These are phyloP conservation scores for Salvelinus fontinalis DNA, from an alignment of 2,113 vertebrate genomes.

Conservation along the genomic window DNA sequence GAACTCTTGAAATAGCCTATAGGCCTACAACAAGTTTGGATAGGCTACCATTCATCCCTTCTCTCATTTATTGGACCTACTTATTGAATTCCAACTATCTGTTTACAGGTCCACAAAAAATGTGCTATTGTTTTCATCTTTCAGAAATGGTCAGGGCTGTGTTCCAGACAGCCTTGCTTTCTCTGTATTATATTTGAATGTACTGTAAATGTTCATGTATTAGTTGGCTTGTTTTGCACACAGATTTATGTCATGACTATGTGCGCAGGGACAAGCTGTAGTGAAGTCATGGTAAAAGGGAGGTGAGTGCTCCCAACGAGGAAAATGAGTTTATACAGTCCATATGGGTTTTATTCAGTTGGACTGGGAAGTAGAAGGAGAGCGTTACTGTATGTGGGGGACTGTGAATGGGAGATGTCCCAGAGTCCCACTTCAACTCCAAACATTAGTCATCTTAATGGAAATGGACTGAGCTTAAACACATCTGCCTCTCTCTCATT, in stretches of 20 bases:
- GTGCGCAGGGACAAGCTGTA: constrained; percentile 32
- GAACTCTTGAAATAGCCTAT: too few relatives aligned
- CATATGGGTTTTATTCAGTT: constrained; percentile 53
- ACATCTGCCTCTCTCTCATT: constrained; percentile 17
- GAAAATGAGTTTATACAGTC: constrained; percentile 47
- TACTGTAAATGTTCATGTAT: not conserved
- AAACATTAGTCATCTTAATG: constrained; percentile 31
- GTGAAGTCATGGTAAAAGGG: constrained; percentile 55
- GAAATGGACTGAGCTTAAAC: constrained; percentile 36
- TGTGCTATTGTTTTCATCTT: too few relatives aligned
- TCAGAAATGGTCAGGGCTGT: not conserved
- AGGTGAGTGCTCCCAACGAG: constrained; percentile 46
- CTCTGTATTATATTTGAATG: too few relatives aligned
- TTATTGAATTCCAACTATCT: too few relatives aligned
- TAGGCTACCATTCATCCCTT: too few relatives aligned
- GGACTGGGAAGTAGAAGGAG: constrained; percentile 19
- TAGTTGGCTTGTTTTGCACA: not conserved
- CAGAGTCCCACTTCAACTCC: constrained; percentile 13
- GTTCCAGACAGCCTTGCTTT: too few relatives aligned
- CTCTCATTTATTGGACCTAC: too few relatives aligned
- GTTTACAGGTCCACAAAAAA: too few relatives aligned
- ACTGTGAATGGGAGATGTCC: constrained; percentile 30
- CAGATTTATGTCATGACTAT: constrained; percentile 41
- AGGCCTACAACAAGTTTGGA: too few relatives aligned
- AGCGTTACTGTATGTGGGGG: constrained; percentile 1